Base-by-base conservation (phyloP, 2,888 invertebrate genomes). In the Rhagophthalmus giganteus region DNA sequence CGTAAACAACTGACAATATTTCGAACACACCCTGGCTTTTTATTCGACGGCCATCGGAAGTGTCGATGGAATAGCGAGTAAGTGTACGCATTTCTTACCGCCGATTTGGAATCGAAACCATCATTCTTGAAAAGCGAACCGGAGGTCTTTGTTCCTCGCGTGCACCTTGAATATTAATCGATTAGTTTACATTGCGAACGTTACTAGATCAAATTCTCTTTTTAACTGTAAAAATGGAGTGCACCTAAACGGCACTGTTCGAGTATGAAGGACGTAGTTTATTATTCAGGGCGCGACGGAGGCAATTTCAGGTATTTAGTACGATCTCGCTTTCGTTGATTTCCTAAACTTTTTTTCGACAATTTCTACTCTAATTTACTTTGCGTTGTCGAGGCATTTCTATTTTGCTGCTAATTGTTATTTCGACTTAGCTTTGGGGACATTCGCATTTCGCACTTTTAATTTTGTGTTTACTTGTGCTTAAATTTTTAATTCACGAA, bases 21-120 rank as follows among this genome's bases (percentile, higher is more conserved):
- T 51, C 24, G 59, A 58, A 61, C 61, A 63, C 59, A 58, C 61
- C 57, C 58, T 57, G 55, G 50, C 51, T 60, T 60, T 67, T 64
- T 66, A 67, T 65, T 60, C 41, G 39, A 49, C 35, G 15, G 33
- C 32, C 16, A 56, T 64, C 58, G 63, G 63, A 63, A 64, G 60
- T 64, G 41, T 47, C 50, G 35, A 33, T 42, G 44, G 61, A 58
- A 59, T 54, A 47, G 55, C 28, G 45, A 54, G 44, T 49, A 30
- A 35, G 44, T 57, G 58, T 57, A 58, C 61, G 59, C 58, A 61
- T 62, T 64, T 63, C 58, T 57, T 26, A 38, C 32, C 35, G 40
- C 58, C 34, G 51, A 59, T 62, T 61, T 60, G 60, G 60, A 47
- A 59, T 61, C 45, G 51, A 55, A 46, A 39, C 35, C 46, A 49